phyloP scores from a whole-genome alignment of 2,113 vertebrate genomes.

The Cephalopterus ornatus region DNA sequence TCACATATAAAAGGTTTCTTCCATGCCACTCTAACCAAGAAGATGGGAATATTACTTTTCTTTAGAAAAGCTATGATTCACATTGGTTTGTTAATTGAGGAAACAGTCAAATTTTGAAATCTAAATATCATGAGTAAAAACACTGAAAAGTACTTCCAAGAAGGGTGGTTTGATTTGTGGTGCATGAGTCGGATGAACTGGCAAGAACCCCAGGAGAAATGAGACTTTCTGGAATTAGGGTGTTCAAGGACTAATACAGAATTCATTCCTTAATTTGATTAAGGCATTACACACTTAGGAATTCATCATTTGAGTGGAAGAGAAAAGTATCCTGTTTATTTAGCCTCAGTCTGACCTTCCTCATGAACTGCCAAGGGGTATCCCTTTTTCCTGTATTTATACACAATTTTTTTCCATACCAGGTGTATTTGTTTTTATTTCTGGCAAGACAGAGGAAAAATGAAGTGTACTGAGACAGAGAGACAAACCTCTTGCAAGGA shows the following conservation, averaged over 20 bases:
- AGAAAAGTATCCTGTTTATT: constrained; percentile 5
- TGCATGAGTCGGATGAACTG: not conserved
- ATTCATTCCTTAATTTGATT: constrained; percentile 18
- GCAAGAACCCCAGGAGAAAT: not conserved
- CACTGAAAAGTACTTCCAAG: not conserved
- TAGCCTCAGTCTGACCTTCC: constrained; percentile 40
- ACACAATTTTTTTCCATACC: constrained; percentile 13
- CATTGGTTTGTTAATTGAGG: not conserved
- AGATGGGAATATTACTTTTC: not conserved
- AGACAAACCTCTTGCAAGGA: not conserved
- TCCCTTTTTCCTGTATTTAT: constrained; percentile 45
- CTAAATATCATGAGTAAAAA: not conserved
- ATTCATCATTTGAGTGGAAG: constrained; percentile 6
- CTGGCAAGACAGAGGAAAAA: not conserved
- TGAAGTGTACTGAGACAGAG: not conserved
- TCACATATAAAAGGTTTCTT: not conserved
- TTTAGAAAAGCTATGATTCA: not conserved
- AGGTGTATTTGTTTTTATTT: constrained; percentile 49
- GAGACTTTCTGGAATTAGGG: not conserved
- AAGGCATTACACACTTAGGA: constrained; percentile 14
- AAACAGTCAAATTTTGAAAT: not conserved
- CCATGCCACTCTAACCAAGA: not conserved
- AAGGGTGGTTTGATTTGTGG: not conserved
- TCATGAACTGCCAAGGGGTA: constrained; percentile 26
- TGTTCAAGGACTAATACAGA: not conserved